Evolutionary conservation across 2,888 invertebrate genomes (phyloP), one percentile per base, ranked within the genome.

Genomic region (Alloplasta piceator): DNA sequence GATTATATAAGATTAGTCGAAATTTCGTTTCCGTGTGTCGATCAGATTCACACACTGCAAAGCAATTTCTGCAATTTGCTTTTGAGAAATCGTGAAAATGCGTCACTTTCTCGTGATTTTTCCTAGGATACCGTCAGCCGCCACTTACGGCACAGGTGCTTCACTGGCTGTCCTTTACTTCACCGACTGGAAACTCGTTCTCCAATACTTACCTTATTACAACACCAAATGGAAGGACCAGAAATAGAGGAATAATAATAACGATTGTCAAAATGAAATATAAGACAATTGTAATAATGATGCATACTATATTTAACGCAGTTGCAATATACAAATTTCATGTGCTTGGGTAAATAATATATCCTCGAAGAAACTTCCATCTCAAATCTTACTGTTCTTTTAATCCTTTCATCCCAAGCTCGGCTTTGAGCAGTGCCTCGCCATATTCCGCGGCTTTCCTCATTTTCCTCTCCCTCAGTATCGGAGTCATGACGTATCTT

Each of bases 161-260:
- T 93, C 94, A 77, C 88, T 94, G 36, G 93, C 93, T 0, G 84
- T 96, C 7, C 92, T 95, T 2, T 97, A 96, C 92, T 94, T 95
- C 85, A 96, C 96, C 0, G 97, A 97, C 90, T 97, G 97, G 97
- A 96, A 95, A 92, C 90, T 94, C 66, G 93, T 97, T 82, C 93
- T 95, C 64, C 94, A 95, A 85, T 95, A 95, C 91, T 92, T 97
- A 83, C 97, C 97, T 26, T 96, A 94, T 92, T 97, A 97, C 92
- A 94, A 94, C 86, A 94, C 95, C 82, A 97, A 97, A 92, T 97
- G 95, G 91, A 92, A 50, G 50, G 93, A 93, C 77, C 91, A 72
- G n/a, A 12, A 41, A 76, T 78, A 55, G 6, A 12, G 70, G 41
- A 72, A 14, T 43, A 41, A 26, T 38, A 12, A 50, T 46, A 41